A percentile compares a stretch with the other conserved stretches of the same genome.
phyloP scores from a whole-genome alignment of 2,888 invertebrate species.

The Yponomeuta sedellus region DNA sequence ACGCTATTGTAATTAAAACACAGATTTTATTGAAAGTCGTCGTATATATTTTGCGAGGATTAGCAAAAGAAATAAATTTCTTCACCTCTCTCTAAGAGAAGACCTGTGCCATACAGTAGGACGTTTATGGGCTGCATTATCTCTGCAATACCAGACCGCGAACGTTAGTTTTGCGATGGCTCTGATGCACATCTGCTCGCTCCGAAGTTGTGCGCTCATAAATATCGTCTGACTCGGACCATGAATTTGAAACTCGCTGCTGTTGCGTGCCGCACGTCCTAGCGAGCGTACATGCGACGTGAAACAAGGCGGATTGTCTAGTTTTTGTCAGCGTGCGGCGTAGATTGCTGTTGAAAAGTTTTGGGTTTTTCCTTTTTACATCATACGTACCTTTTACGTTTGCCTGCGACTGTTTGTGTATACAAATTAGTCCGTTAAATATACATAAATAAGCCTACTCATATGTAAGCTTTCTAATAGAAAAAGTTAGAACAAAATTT shows the following conservation, averaged over 20 bases:
- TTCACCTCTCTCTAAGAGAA: no score
- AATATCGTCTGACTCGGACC: neutral
- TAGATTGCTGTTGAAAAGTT: neutral
- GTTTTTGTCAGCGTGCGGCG: neutral
- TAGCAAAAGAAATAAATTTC: no score
- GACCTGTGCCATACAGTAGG: no score
- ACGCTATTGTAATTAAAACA: no score
- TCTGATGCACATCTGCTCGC: neutral
- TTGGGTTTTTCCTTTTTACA: neutral
- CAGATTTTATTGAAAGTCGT: no score
- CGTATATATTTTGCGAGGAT: no score
- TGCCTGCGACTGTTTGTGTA: no score
- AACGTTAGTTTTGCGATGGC: neutral
- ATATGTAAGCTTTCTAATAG: no score
- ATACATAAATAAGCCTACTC: neutral
- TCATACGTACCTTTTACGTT: no score
- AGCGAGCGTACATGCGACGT: neutral
- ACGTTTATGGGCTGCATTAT: no score
- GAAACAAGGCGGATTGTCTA: neutral
- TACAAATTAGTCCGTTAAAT: neutral
- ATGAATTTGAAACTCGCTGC: conserved; percentile 2
- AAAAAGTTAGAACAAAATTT: no score
- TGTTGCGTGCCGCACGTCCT: neutral
- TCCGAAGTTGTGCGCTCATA: neutral
- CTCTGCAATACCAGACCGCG: neutral